Percentiles rank a stretch among this genome's conserved stretches.
Evolutionary conservation across 23 tunicate species (phyloP).

Genomic region (Pegea sp.): DNA sequence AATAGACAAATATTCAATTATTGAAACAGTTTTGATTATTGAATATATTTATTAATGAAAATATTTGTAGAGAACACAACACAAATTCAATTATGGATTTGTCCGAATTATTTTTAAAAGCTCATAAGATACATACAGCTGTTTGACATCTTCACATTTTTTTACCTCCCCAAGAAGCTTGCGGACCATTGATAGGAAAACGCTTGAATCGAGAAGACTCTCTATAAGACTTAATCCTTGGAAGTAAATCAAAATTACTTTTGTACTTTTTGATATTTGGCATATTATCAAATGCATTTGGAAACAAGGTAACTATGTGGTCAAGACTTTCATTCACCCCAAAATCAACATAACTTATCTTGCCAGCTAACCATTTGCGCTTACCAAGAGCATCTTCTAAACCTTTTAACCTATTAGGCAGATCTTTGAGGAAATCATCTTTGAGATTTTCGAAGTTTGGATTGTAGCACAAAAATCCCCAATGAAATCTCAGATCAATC

Average conservation of each 20-base stretch:
- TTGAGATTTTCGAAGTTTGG: background rate
- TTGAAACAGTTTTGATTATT: too few relatives aligned
- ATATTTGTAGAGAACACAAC: too few relatives aligned
- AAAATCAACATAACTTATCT: background rate
- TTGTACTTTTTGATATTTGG: background rate
- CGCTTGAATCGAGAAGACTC: background rate
- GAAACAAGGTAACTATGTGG: background rate
- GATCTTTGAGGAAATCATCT: background rate
- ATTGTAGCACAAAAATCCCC: background rate
- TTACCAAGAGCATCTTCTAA: background rate
- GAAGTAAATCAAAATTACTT: background rate
- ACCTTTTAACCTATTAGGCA: background rate
- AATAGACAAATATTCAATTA: too few relatives aligned
- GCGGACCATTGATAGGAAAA: background rate
- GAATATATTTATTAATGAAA: too few relatives aligned
- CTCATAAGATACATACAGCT: too few relatives aligned
- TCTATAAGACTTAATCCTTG: background rate
- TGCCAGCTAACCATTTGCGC: background rate
- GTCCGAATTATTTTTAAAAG: too few relatives aligned
- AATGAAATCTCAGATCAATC: background rate
- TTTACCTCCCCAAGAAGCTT: background rate
- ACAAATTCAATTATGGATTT: too few relatives aligned
- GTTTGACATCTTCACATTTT: too few relatives aligned
- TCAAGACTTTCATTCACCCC: background rate
- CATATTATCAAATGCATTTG: background rate